Evolutionary conservation across 2,888 invertebrate genomes (phyloP).

Genomic region (Zhuqinia jingwanae): DNA sequence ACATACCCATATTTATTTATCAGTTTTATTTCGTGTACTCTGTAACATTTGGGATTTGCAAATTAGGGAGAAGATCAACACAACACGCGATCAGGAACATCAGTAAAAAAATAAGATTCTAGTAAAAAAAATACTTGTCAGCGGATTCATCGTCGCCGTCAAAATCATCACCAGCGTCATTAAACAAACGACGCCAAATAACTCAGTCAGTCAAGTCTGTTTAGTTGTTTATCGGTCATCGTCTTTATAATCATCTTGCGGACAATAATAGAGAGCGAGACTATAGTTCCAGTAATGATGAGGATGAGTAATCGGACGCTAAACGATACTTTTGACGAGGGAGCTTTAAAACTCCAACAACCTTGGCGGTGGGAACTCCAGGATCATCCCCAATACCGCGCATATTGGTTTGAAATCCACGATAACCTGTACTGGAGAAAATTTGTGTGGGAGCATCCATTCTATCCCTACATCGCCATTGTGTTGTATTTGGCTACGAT

Average conservation of each 20-base stretch:
- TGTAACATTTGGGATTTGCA: constrained; percentile 7
- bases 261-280: not conserved
- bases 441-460: constrained; percentile 58
- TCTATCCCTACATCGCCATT: constrained; percentile 47
- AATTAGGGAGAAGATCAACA: not conserved
- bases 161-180: not conserved
- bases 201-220: too few species aligned
- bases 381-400: constrained; percentile 46
- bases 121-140: constrained; percentile 14
- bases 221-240: constrained; percentile 21
- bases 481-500: constrained; percentile 52
- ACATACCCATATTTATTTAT: not conserved
- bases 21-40: not conserved
- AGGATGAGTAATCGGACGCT: constrained; percentile 5
- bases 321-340: constrained; percentile 55
- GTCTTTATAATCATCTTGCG: not conserved
- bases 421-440: constrained; percentile 63
- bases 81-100: not conserved
- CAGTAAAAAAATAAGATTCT: not conserved
- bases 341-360: constrained; percentile 24
- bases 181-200: not conserved
- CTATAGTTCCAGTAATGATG: not conserved
- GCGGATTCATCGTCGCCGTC: constrained; percentile 33
- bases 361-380: constrained; percentile 62
- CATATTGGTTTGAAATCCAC: constrained; percentile 63